Percentiles rank a stretch among this genome's conserved stretches.
Conservation (phyloP, 2,888 invertebrate genomes). For the Amitus sp. region DNA sequence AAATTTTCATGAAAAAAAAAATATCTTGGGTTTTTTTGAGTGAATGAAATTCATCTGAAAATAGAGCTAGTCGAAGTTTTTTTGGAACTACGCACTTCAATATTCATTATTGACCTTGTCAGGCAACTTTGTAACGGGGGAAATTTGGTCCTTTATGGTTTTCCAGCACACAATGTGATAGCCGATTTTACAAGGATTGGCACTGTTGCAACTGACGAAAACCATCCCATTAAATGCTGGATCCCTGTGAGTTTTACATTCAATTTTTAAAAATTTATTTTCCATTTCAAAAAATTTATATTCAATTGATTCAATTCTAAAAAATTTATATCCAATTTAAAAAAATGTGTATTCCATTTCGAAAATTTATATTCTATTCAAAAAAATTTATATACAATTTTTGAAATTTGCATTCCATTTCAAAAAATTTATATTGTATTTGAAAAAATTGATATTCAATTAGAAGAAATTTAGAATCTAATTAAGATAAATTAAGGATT, state of each 20-base stretch:
- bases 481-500: conserved; percentile 4
- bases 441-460: not conserved
- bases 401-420: no score
- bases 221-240: conserved; percentile 53
- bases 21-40: no score
- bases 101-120: conserved; percentile 48
- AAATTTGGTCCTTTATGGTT: conserved; percentile 44
- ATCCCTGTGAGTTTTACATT: conserved; percentile 42
- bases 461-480: no score
- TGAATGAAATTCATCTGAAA: no score
- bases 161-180: conserved; percentile 55
- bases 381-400: not conserved
- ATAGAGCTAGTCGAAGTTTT: no score
- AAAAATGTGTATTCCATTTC: no score
- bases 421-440: not conserved
- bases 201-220: conserved; percentile 42
- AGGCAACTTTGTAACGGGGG: conserved; percentile 40
- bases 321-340: no score
- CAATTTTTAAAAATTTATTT: no score
- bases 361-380: no score
- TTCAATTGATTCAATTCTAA: not conserved
- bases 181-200: conserved; percentile 43
- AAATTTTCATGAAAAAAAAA: no score
- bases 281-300: no score
- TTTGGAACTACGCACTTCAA: no score